Conservation (phyloP, 30 jellyfish, hydroid and myxozoan genomes). For the Euphysa ruthae region DNA sequence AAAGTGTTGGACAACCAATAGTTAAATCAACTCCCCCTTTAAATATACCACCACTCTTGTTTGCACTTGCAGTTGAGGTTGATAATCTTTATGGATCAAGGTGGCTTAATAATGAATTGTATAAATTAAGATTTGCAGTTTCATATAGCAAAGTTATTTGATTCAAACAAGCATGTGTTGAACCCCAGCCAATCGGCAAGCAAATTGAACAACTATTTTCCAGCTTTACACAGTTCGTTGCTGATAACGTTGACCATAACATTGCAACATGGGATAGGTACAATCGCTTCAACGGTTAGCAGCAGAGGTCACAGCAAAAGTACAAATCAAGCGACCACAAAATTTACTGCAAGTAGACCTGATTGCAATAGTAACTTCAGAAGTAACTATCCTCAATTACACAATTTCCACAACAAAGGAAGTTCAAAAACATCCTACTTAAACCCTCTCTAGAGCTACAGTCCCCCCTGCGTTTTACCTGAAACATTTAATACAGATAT, state of each 20-base stretch:
- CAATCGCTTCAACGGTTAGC: slow-evolving; percentile 28
- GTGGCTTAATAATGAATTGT: slow-evolving; percentile 32
- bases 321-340: too few species aligned
- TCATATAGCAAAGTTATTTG: slow-evolving; percentile 33
- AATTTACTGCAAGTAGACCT: too few species aligned
- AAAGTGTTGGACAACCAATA: slow-evolving; percentile 30
- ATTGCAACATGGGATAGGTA: slow-evolving; percentile 12
- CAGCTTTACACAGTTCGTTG: too few species aligned
- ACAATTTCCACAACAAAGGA: too few species aligned
- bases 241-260: too few species aligned
- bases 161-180: slow-evolving; percentile 35
- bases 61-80: too few species aligned
- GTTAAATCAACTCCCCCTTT: slow-evolving; percentile 38
- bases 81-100: slow-evolving; percentile 34
- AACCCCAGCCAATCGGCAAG: slow-evolving; percentile 1
- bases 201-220: background rate
- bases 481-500: too few species aligned
- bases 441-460: too few species aligned
- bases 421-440: too few species aligned
- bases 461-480: too few species aligned
- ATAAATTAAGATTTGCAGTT: slow-evolving; percentile 36
- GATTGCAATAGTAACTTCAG: too few species aligned
- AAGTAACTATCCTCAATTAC: too few species aligned
- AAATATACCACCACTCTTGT: background rate
- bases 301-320: slow-evolving; percentile 2